Evolutionary conservation across 2,797 vertebrate species (phyloP), one percentile per base, ranked within the genome.

Genomic region (Antrozous pallidus): DNA sequence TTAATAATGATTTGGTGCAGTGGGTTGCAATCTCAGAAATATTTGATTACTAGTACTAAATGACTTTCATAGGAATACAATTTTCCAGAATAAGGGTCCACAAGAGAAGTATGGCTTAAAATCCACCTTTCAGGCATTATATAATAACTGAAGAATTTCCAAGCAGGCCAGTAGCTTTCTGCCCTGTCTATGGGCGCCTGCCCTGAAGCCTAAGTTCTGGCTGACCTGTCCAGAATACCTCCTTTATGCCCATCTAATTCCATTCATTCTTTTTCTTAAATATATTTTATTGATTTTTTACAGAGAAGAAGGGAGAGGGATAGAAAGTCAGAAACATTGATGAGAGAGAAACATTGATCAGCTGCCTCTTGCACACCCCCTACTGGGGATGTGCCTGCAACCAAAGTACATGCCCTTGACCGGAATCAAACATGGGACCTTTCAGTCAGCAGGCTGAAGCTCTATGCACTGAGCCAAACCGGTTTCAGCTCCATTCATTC

Each of bases 41-140:
- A 85, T 89, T 73, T 24, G 1, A 87, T 56, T 31, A 78, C 31
- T 38, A 83, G 42, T 65, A 61, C 24, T 86, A 65, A 58, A 82
- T 67, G 38, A 80, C n/a, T 84, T 82, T 94, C 26, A 7, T 78
- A 73, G 36, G 92, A 94, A 80, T 69, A 61, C 28, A 49, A 93
- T 88, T 90, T 92, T 38, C 36, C 14, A 69, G 67, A 40, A 26
- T 87, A 91, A 88, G 31, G 2, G 22, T 71, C 67, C 2, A 42
- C 24, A 83, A 84, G 49, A 92, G 69, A 86, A 91, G 8, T 42
- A 12, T 84, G 47, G 31, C 14, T 83, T 92, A 84, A 93, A 67
- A 71, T 70, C 54, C 4, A 93, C 58, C 31, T 83, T 77, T 90
- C 47, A 86, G 58, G 61, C 58, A 82, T 80, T 92, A 65, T 71